Percentiles rank a stretch among this genome's conserved stretches.
These are phyloP conservation scores for Trematomus loennbergii DNA, from an alignment of 2,113 vertebrate genomes.

Conservation along the genomic window DNA sequence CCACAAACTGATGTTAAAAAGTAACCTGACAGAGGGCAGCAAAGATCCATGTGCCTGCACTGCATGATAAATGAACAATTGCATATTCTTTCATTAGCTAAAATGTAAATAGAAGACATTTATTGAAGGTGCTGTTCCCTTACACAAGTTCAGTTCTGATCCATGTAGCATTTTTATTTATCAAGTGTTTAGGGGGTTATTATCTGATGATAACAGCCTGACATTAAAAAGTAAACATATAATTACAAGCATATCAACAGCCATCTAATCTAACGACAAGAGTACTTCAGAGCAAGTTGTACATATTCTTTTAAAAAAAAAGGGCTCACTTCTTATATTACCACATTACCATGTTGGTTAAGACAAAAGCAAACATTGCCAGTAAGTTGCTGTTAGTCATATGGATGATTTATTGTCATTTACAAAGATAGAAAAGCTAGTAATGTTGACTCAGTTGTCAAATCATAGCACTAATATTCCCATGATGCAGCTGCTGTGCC, in stretches of 20 bases:
- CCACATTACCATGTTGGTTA: conserved; percentile 5
- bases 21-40: conserved; percentile 70
- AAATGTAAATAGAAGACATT: neutral
- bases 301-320: neutral
- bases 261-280: neutral
- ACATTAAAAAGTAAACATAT: neutral
- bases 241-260: neutral
- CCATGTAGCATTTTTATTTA: conserved; percentile 1
- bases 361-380: conserved; percentile 29
- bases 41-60: conserved; percentile 59
- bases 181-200: neutral
- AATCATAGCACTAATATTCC: conserved; percentile 1
- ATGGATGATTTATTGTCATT: conserved; percentile 50
- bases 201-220: neutral
- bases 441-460: conserved; percentile 22
- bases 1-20: conserved; percentile 2
- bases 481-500: conserved; percentile 18
- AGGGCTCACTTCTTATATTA: neutral
- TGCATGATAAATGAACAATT: neutral
- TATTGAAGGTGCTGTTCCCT: conserved; percentile 18
- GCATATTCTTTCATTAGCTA: neutral
- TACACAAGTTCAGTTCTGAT: neutral
- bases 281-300: conserved; percentile 4
- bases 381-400: conserved; percentile 13
- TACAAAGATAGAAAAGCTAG: conserved; percentile 56